Conservation (phyloP, 1,140 invertebrate genomes). For the Ctenoplectra terminalis region DNA sequence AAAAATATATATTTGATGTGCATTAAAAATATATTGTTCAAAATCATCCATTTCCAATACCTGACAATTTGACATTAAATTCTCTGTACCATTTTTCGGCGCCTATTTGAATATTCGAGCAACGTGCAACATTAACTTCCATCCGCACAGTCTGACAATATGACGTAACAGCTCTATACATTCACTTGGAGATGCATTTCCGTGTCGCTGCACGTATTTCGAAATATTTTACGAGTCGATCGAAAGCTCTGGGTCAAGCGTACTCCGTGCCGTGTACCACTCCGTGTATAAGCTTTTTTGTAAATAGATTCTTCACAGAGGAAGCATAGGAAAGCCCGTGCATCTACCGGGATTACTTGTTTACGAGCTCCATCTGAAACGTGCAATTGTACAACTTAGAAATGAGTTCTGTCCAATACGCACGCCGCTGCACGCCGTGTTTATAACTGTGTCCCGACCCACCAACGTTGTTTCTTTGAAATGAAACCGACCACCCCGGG, state of each 20-base stretch:
- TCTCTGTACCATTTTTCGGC: neutral
- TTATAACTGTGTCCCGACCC: slow-evolving; percentile 16
- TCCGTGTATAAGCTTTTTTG: slow-evolving; percentile 21
- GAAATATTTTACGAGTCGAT: slow-evolving; percentile 22
- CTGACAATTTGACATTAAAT: neutral
- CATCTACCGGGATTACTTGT: slow-evolving; percentile 37
- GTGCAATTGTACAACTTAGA: slow-evolving; percentile 67
- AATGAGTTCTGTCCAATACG: slow-evolving; percentile 56
- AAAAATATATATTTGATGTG: too few species aligned
- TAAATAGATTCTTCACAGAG: slow-evolving; percentile 32
- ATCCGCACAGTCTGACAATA: neutral
- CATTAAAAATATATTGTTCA: too few species aligned
- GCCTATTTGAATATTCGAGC: neutral
- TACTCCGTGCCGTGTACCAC: neutral
- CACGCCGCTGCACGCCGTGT: neutral
- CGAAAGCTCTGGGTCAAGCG: slow-evolving; percentile 15
- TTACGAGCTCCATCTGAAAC: slow-evolving; percentile 50
- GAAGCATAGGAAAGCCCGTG: slow-evolving; percentile 5
- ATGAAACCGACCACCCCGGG: slow-evolving; percentile 16
- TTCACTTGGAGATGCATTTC: neutral
- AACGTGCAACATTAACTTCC: neutral
- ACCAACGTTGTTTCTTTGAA: slow-evolving; percentile 24
- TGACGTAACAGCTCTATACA: neutral
- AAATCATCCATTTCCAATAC: too few species aligned
- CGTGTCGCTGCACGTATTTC: neutral